phyloP scores from a whole-genome alignment of 2,888 invertebrate species.

The Eupithecia tripunctaria region DNA sequence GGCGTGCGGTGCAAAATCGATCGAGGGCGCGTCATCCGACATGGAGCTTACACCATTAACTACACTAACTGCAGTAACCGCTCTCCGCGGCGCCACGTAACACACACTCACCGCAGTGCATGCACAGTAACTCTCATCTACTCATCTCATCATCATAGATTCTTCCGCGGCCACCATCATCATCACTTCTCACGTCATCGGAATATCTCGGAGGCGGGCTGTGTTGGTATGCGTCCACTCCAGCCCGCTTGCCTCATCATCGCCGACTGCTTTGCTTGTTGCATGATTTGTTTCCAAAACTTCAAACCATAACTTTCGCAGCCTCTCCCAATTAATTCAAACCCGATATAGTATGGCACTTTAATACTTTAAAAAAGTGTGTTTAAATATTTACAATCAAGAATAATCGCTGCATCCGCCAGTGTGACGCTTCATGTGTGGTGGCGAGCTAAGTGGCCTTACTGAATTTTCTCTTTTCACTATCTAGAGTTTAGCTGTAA shows the following conservation, averaged over 20 bases:
- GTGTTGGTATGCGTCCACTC: conserved; percentile 20
- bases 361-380: conserved; percentile 71
- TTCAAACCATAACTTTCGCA: conserved; percentile 56
- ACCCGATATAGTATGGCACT: conserved; percentile 81
- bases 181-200: conserved; percentile 15
- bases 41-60: conserved; percentile 83
- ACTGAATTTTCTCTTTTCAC: conserved; percentile 80
- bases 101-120: conserved; percentile 64
- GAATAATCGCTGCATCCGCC: conserved; percentile 75
- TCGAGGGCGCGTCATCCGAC: conserved; percentile 73
- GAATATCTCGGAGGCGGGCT: conserved; percentile 13
- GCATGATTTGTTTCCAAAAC: conserved; percentile 68
- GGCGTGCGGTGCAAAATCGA: conserved; percentile 85
- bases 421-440: conserved; percentile 81
- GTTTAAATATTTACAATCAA: conserved; percentile 66
- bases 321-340: conserved; percentile 75
- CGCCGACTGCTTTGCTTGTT: conserved; percentile 67
- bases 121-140: conserved; percentile 55
- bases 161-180: neutral
- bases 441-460: conserved; percentile 80
- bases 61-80: conserved; percentile 80
- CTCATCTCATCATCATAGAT: conserved; percentile 25
- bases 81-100: conserved; percentile 46
- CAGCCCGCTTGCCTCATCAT: conserved; percentile 39
- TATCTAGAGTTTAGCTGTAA: conserved; percentile 61